Base-by-base conservation (phyloP, 2,888 invertebrate genomes). In the Calliopum simillimum region DNA sequence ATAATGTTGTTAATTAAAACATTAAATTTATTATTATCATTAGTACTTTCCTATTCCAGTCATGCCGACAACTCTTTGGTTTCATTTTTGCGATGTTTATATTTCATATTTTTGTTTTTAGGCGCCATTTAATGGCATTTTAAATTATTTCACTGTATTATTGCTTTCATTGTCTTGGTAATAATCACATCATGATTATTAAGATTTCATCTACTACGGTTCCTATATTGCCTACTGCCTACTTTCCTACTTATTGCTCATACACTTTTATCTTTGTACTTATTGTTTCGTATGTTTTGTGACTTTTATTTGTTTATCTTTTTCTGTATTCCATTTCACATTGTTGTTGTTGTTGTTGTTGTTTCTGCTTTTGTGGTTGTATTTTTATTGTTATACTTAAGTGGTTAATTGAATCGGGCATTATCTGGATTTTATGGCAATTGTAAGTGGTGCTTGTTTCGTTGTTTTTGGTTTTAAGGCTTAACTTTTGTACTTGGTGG, bases 141-240 rank as follows among this genome's bases (percentile, higher is more conserved):
- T 56, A 56, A 56, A 56, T 56, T 61, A 21, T 43, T 21, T 46
- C 19, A 14, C 1, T 46, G 14, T 46, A 21, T 46, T 13, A 21
- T 43, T 61, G 1, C 1, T 21, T 21, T 56, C 21, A 51, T 51
- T 51, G 21, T 51, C 21, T 56, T 25, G 33, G 21, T 56, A 14
- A 56, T 56, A 56, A 56, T 56, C 56, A 25, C n/a, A 23, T 23
- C 56, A 56, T 23, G 25, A 25, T 56, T 25, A 56, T 56, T 56
- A 56, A 8, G 33, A 33, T 33, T 33, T 33, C 8, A 33, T 33
- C 33, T 6, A 33, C 33, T 8, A 33, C 33, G 33, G 8, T 33
- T 33, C 8, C 33, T 8, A 5, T 33, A 8, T 8, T 33, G 33
- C 8, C 33, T 33, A 2, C 33, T 33, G 33, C 33, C 33, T 33